Evolutionary conservation across 2,113 vertebrate genomes (phyloP), one percentile per base, ranked within the genome.

Genomic region (Eclectus roratus): DNA sequence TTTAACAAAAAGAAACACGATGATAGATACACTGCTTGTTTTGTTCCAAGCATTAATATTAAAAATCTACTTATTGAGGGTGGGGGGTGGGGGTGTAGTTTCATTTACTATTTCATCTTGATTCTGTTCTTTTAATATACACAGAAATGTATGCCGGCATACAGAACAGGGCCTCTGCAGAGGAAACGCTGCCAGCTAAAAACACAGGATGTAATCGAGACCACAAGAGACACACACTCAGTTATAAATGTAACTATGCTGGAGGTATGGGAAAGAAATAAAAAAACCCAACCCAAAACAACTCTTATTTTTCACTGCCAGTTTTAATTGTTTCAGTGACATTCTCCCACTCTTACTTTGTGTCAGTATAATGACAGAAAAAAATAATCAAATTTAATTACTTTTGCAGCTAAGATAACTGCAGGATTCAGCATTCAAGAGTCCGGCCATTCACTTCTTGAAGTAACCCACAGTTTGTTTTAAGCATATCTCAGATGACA

Each of bases 191-290:
- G 97, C 97, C 97, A 98, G 97, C 97, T 97, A 96, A 96, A 96
- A 98, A 97, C 97, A 98, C 97, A 98, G 97, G 98, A 98, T 98
- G 96, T 97, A 98, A 98, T 98, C 85, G 96, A 98, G 98, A 98
- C 98, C 97, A 97, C 98, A 98, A 97, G 98, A 98, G 96, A 98
- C 93, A 96, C 90, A 94, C 68, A 96, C 91, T 97, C 88, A 80
- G 94, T 97, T 97, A 96, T 97, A 97, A 97, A 97, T 76, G 94
- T 93, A 97, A 96, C 94, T 94, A 82, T 91, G 93, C 94, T 97
- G 97, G 96, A 97, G 93, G 96, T 97, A 98, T 27, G 93, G 95
- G 91, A 85, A 94, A 93, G 86, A 58, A 76, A 80, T 85, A 89
- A 61, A 31, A 91, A 89, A 84, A 63, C 0, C 0, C 9, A 58